phyloP scores from a whole-genome alignment of 2,113 vertebrate genomes.

The Ceyx margarethae region DNA sequence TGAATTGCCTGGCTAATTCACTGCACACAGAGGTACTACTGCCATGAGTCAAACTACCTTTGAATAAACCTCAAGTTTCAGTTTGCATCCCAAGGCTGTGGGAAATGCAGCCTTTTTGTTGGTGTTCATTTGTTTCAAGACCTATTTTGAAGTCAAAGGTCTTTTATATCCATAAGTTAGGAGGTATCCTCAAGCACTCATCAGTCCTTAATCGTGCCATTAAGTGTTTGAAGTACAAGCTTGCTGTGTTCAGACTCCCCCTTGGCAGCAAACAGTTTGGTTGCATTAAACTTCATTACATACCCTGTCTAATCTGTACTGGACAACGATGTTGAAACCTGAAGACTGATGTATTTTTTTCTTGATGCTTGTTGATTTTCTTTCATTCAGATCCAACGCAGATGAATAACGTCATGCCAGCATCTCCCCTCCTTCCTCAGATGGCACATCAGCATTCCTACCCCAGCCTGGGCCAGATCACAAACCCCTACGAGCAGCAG shows the following conservation, averaged over 20 bases:
- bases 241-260: background rate
- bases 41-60: background rate
- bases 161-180: background rate
- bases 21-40: background rate
- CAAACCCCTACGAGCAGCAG: constrained; percentile 92
- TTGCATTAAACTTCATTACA: background rate
- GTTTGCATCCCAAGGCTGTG: background rate
- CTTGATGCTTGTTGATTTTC: background rate
- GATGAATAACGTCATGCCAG: constrained; percentile 87
- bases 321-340: background rate
- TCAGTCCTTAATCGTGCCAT: background rate
- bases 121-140: background rate
- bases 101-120: background rate
- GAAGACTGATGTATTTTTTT: background rate
- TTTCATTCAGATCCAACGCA: constrained; percentile 83
- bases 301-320: background rate
- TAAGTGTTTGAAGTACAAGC: background rate
- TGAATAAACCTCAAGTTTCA: background rate
- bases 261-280: background rate
- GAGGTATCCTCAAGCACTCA: background rate
- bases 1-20: background rate
- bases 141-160: background rate
- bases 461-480: constrained; percentile 89
- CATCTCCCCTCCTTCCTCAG: constrained; percentile 84
- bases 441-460: constrained; percentile 91